Evolutionary conservation across 1,140 invertebrate genomes (phyloP), one percentile per base, ranked within the genome.

Genomic region (Colletes gigas): DNA sequence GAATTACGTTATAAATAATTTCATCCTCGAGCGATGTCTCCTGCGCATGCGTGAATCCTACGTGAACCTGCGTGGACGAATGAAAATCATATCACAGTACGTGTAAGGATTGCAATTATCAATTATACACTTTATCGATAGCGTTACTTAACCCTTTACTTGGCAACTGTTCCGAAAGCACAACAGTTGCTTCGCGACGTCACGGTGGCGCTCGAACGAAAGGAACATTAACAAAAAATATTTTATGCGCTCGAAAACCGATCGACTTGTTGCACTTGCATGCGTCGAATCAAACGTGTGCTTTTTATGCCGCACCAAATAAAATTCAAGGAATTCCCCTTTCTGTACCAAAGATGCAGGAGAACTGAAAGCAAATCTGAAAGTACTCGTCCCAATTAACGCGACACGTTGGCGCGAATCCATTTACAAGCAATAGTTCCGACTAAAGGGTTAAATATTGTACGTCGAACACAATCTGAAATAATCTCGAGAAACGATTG

Each of bases 41-140:
- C n/a, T 19, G 57, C 10, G 67, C 54, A 59, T 50, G n/a, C 52
- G 14, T 52, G 44, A 44, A 50, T 47, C 60, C 15, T 39, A 21
- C 17, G 57, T 14, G 21, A 55, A 17, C 39, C n/a, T 73, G 39
- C 47, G 69, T 79, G 39, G 44, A 79, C 41, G 62, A 65, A 60
- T 73, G 41, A 71, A 30, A 79, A 73, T 65, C 77, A 79, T 79
- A 79, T 79, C 77, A 79, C 41, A 57, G 62, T 44, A 50, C 60
- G 47, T 79, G 14, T 72, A 52, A 50, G 41, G 63, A 71, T 54
- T 41, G 76, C 72, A 65, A 19, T 47, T 55, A 73, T 79, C 41
- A 59, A 73, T 66, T 57, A 19, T 69, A 41, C 62, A 39, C 50
- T 78, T 60, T 70, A 78, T 19, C 54, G 60, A 70, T 77, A 77